Conservation (phyloP, 2,797 vertebrate species). For the Esox masquinongy region DNA sequence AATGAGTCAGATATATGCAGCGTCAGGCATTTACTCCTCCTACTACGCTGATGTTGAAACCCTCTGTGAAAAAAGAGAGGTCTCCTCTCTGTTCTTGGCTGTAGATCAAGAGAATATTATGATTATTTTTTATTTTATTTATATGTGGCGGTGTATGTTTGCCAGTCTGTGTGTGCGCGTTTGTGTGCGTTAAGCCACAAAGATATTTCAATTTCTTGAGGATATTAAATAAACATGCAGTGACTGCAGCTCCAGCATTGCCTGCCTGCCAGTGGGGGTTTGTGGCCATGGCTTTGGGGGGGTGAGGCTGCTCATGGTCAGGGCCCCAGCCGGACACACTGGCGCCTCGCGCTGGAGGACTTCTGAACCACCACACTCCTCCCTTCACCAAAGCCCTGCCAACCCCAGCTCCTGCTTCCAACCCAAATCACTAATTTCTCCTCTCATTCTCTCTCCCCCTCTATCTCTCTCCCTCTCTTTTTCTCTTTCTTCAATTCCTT, state of each 20-base stretch:
- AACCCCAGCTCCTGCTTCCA: conserved; percentile 75
- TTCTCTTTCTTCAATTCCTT: conserved; percentile 32
- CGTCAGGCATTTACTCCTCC: conserved; percentile 69
- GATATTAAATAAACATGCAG: conserved; percentile 88
- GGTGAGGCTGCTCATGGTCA: conserved; percentile 82
- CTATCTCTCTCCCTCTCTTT: conserved; percentile 15
- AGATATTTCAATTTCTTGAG: conserved; percentile 87
- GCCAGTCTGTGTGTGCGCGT: conserved; percentile 58
- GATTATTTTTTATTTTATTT: conserved; percentile 78
- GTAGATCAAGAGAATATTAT: conserved; percentile 76
- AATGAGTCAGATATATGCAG: conserved; percentile 66
- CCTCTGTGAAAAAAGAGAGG: conserved; percentile 69
- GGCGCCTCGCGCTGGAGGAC: conserved; percentile 90
- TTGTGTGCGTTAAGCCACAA: conserved; percentile 77
- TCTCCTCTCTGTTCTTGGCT: conserved; percentile 73
- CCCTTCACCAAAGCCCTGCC: conserved; percentile 84
- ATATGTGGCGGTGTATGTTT: conserved; percentile 47
- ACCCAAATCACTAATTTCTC: conserved; percentile 73
- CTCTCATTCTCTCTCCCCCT: conserved; percentile 23
- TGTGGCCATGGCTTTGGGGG: conserved; percentile 80
- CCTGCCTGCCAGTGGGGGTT: conserved; percentile 78
- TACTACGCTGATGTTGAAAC: conserved; percentile 65
- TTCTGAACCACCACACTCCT: conserved; percentile 90
- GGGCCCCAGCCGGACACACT: conserved; percentile 84
- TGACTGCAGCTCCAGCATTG: conserved; percentile 67